Base-by-base conservation (phyloP, 1,140 invertebrate genomes). In the Rhopalosiphum padi region DNA sequence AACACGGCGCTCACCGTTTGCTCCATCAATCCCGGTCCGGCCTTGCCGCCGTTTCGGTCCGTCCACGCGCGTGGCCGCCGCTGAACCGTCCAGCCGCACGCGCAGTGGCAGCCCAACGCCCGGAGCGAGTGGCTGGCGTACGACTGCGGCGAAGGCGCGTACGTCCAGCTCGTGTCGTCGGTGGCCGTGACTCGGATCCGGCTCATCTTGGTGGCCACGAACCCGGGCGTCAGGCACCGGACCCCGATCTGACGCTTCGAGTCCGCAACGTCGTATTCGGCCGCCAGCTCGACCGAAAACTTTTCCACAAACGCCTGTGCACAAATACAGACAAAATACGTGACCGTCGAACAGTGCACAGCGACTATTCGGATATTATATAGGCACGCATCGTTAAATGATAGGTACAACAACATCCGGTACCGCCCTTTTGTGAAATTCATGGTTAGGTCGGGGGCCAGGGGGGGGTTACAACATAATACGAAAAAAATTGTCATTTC, bases 131-230 rank as follows among this genome's bases (percentile, higher is more conserved):
- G 87, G 21, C n/a, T 21, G 9, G n/a, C 87, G 87, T 89, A 89
- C 48, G n/a, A 30, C 4, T 2, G 2, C 21, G 48, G n/a, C 7
- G 5, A 5, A 8, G 87, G 87, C 7, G n/a, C n/a, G 22, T 25
- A 41, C 15, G 21, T 53, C 87, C 46, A 53, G 4, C 43, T 30
- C 30, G 43, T 11, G 41, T 46, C 11, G 30, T 4, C 11, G 18
- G 11, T n/a, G 6, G 97, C 97, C 37, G 97, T 95, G 94, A 96
- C 97, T 83, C 97, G 96, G 92, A 99, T 97, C 94, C 97, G 97
- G 35, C 97, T 97, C 98, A 99, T 98, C 94, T 99, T 99, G 0
- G 98, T 98, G 15, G 98, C 97, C 1, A 99, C 98, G 94, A 97
- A 98, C 43, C 97, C 98, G 0, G 98, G 98, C 82, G 97, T 95